Base-by-base conservation (phyloP, 2,888 invertebrate genomes). In the Orthonychiurus folsomi region DNA sequence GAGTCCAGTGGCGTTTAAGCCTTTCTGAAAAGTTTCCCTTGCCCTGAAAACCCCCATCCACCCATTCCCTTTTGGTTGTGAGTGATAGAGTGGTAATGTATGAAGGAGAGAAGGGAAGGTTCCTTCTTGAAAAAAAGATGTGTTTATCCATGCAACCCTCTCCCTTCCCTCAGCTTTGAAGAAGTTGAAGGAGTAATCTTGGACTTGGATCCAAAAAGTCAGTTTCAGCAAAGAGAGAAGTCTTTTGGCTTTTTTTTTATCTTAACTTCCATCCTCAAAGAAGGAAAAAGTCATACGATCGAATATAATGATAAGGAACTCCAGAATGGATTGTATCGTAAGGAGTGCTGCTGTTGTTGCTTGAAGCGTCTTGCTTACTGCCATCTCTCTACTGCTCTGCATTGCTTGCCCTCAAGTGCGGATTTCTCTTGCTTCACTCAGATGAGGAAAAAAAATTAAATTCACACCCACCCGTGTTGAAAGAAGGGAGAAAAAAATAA, bases 281-380 rank as follows among this genome's bases (percentile, higher is more conserved):
- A 61, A 63, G 63, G 60, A 65, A 65, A 65, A 65, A 65, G 65
- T 65, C 65, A 63, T 63, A 63, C 25, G 65, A 65, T 65, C 56
- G 61, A 65, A 65, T 59, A 58, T 54, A 15, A 12, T 56, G 65
- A 65, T 65, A 65, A 63, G 59, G 37, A 55, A 37, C 37, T 9
- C 9, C 5, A 63, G 63, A 65, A 65, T 60, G 65, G 65, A 65
- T 65, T 65, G 62, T 65, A 62, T 65, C 62, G 59, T 53, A 24
- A 50, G 50, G 26, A 28, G 24, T n/a, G 21, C 58, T 23, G 27
- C 15, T 21, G 24, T 15, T 24, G 58, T 26, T 53, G 52, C 37
- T 26, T 59, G 50, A 50, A 25, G 48, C 57, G 47, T 48, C 23
- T 20, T 25, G 28, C 48, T 18, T 54, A 54, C 54, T 24, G 25